phyloP scores from a whole-genome alignment of 35 echinoderm and acorn worm genomes.

The Lytechinus variegatus region DNA sequence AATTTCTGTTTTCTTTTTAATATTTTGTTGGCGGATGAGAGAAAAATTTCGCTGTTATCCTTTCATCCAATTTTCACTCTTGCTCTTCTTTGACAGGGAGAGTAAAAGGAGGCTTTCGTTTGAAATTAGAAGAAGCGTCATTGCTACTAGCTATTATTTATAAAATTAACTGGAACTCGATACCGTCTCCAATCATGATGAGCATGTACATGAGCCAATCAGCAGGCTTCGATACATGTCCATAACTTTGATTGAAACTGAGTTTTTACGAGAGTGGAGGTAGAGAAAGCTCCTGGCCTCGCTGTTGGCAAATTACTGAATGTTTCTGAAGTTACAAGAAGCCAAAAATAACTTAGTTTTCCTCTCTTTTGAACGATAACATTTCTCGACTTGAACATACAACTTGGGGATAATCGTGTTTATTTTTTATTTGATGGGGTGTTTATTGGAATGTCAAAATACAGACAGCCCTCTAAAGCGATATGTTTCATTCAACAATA shows the following conservation, averaged over 20 bases:
- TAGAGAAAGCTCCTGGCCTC: not conserved
- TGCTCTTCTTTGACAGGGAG: constrained; percentile 18
- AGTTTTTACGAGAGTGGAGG: not conserved
- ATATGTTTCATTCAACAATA: not conserved
- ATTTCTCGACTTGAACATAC: not conserved
- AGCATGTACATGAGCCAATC: not conserved
- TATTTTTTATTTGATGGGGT: constrained; percentile 14
- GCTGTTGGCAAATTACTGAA: constrained; percentile 18
- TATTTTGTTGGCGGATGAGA: not conserved
- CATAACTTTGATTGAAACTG: constrained; percentile 2
- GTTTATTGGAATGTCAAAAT: constrained; percentile 13
- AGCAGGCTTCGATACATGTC: not conserved
- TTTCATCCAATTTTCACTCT: constrained; percentile 27
- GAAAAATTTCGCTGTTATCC: constrained; percentile 12
- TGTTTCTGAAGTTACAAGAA: not conserved
- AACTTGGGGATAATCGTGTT: constrained; percentile 18
- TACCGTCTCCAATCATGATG: constrained; percentile 32
- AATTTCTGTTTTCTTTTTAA: not conserved
- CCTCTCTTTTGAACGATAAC: not conserved
- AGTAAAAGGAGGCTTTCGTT: constrained; percentile 1
- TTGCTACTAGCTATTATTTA: constrained; percentile 52
- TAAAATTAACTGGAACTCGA: constrained; percentile 47
- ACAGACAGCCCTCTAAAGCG: not conserved
- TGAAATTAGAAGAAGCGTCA: constrained; percentile 41
- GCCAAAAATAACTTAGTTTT: not conserved